Evolutionary conservation across 2,113 vertebrate species (phyloP).

Genomic region (Alces alces): DNA sequence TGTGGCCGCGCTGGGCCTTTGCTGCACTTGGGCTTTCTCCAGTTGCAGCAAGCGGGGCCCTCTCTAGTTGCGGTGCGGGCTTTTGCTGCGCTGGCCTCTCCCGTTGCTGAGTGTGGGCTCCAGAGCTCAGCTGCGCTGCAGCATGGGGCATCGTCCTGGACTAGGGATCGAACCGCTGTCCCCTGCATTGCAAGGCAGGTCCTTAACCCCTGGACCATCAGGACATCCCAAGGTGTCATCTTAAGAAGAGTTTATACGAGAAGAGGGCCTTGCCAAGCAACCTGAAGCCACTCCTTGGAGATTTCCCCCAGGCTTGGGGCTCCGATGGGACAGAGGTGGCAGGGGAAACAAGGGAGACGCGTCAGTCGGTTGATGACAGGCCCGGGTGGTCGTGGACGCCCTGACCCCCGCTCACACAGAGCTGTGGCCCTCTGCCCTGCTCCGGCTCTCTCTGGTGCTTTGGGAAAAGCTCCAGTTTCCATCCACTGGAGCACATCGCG

Average conservation of each 20-base stretch:
- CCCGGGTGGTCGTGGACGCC: neutral
- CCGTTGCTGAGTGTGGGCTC: neutral
- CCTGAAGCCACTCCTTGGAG: neutral
- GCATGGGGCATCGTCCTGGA: neutral
- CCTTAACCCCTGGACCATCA: neutral
- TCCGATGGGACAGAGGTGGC: neutral
- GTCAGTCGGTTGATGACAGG: rapidly evolving
- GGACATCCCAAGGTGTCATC: neutral
- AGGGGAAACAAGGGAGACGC: neutral
- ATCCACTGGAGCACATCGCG: neutral
- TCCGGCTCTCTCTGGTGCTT: neutral
- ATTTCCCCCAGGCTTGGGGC: neutral
- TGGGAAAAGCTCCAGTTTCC: neutral
- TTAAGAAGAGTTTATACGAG: neutral
- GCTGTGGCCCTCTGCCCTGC: neutral
- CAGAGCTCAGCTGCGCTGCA: neutral
- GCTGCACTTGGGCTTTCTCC: neutral
- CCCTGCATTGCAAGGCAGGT: neutral
- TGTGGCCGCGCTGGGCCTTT: neutral
- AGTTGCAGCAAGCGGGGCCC: neutral
- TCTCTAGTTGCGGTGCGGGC: neutral
- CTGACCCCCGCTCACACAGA: neutral
- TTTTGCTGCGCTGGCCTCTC: neutral
- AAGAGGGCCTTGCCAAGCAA: neutral
- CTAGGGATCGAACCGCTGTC: neutral